Percentiles rank a stretch among this genome's conserved stretches.
These are phyloP conservation scores for Myotis lucifugus DNA, from an alignment of 2,113 vertebrate species.

Conservation along the genomic window DNA sequence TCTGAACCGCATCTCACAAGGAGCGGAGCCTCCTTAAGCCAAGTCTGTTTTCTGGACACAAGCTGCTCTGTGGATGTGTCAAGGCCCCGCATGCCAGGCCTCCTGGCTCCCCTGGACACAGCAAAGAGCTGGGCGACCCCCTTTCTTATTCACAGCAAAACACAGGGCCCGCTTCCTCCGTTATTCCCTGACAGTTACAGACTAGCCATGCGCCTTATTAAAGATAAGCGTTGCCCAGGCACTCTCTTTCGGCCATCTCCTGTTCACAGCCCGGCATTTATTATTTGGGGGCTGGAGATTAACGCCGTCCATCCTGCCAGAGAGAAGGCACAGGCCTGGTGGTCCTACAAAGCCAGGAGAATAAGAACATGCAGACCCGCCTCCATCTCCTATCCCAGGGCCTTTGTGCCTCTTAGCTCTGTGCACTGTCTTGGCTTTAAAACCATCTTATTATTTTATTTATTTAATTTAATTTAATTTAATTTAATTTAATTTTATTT, in stretches of 20 bases:
- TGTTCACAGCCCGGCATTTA: constrained; percentile 81
- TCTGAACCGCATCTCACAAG: constrained; percentile 34
- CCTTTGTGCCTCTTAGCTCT: background rate
- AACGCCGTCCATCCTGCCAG: constrained; percentile 72
- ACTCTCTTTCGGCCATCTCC: constrained; percentile 82
- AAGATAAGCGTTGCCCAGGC: constrained; percentile 85
- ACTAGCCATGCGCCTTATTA: constrained; percentile 87
- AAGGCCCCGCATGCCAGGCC: accelerated
- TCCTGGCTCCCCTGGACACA: background rate
- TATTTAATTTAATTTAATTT: too few species aligned
- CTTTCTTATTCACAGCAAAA: constrained; percentile 83
- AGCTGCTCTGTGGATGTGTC: constrained; percentile 31
- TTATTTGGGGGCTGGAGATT: constrained; percentile 78
- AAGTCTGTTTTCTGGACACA: constrained; percentile 51
- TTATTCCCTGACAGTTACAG: constrained; percentile 87
- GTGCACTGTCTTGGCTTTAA: background rate
- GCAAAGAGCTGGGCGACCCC: constrained; percentile 37
- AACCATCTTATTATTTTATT: background rate
- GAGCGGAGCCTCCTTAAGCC: background rate
- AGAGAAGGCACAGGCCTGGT: constrained; percentile 42
- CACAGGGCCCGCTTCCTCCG: constrained; percentile 79
- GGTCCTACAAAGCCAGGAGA: constrained; percentile 29
- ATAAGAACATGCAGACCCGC: background rate
- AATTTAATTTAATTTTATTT: background rate
- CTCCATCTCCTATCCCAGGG: background rate